Evolutionary conservation across 2,797 vertebrate species (phyloP), one percentile per base, ranked within the genome.

Genomic region (Platalea minor): DNA sequence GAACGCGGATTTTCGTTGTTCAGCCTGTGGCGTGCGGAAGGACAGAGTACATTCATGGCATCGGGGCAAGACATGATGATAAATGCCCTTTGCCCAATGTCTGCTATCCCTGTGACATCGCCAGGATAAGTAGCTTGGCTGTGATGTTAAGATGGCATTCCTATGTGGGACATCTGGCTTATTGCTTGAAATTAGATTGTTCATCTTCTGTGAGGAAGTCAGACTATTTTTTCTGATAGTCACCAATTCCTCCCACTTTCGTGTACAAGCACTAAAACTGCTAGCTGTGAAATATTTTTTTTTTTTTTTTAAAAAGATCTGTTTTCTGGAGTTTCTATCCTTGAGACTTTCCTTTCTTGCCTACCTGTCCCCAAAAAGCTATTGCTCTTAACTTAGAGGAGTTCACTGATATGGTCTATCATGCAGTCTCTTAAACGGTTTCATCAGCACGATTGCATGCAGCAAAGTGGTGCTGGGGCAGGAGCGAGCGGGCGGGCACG

Each of bases 1-100:
- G 46, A 15, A 17, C 0, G 1, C 0, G 2, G 53, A 3, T 26
- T 46, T 57, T 19, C 2, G 2, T 12, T 15, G 37, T 19, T 41
- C 25, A 13, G 18, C 11, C 21, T 5, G 19, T 24, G 70, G 25
- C 1, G 3, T 17, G 57, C 1, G 2, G 51, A 24, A 29, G 77
- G 37, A 17, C 51, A 18, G 50, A 24, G 28, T 31, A 2, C 5
- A 1, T 7, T 23, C 0, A 0, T 5, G 5, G 35, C 53, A 11
- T 5, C 10, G 7, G 46, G 46, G 41, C 33, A 56, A 25, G 28
- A 18, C 17, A 3, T 0, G 4, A 13, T 20, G 53, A 43, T 43
- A 31, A 67, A 9, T 5, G 20, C 23, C 35, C 67, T 50, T n/a
- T 43, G 57, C 39, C 10, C 5, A 3, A 5, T 4, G 24, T 25